Evolutionary conservation across 1,140 invertebrate species (phyloP), one percentile per base, ranked within the genome.

Genomic region (Cyclargus thomasi): DNA sequence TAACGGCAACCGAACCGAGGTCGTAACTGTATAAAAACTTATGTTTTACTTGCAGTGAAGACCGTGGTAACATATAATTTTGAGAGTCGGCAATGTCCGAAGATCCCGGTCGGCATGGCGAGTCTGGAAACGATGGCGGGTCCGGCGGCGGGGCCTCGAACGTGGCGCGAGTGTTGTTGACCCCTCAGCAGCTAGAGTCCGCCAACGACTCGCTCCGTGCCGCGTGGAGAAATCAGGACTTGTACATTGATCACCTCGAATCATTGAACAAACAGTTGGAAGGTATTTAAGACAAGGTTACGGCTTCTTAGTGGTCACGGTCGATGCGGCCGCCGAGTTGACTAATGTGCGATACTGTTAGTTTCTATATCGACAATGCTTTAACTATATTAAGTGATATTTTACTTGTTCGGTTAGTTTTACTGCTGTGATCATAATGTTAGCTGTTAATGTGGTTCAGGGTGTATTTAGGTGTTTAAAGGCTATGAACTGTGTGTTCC

Each of bases 251-350:
- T 73, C 87, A 90, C 71, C 85, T 91, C 73, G 90, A 91, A 86
- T 79, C 86, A 55, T 88, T 89, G 86, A 91, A 89, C 85, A 90
- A 88, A 86, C 86, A 88, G 80, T 81, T 91, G 82, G 90, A 91
- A 91, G 90, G 90, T 91, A 91, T 90, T 90, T 90, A 90, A 80
- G 86, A 76, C 73, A 86, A 80, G 83, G 88, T 88, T 76, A 81
- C 84, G 83, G 83, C 84, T 87, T 87, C 80, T 78, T 88, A 88
- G 85, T 80, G 77, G 81, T 74, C 72, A 77, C 73, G 83, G 79
- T 82, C 77, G 81, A 79, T 75, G 78, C 76, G 80, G 79, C 76
- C 74, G 75, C 74, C 80, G 80, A 81, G 80, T 70, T 75, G 71
- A 75, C 72, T 68, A n/a, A 66, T 71, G 77, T 81, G 79, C 79